phyloP scores from a whole-genome alignment of 2,797 vertebrate species.

The Sebastes steindachneri region DNA sequence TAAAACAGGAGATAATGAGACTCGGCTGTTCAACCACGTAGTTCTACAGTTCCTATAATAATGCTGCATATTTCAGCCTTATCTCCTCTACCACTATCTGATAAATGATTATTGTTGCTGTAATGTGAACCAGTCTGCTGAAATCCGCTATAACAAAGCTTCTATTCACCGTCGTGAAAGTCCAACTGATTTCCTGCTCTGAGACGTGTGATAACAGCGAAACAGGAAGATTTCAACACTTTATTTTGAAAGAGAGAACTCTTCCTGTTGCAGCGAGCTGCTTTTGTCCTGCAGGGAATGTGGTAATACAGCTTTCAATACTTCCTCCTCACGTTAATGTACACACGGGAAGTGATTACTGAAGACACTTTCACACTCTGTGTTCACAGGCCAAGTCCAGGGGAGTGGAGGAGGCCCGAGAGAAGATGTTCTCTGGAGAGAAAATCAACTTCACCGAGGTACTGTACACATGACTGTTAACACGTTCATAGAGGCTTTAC shows the following conservation, averaged over 20 bases:
- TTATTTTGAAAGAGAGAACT: conserved; percentile 13
- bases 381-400: conserved; percentile 89
- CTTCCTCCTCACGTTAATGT: not conserved
- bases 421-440: conserved; percentile 92
- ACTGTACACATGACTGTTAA: not conserved
- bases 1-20: not conserved
- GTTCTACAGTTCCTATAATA: not conserved
- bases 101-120: not conserved
- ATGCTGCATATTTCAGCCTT: not conserved
- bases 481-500: not conserved
- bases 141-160: not conserved
- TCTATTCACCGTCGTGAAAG: not conserved
- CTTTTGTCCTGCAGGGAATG: not conserved
- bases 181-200: not conserved
- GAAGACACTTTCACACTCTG: no score
- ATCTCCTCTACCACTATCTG: not conserved
- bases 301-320: not conserved
- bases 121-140: not conserved
- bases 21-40: not conserved
- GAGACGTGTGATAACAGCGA: not conserved
- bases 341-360: not conserved
- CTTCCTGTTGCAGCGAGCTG: not conserved
- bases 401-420: conserved; percentile 89
- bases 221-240: not conserved
- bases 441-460: conserved; percentile 99